Base-by-base conservation (phyloP, 2,113 vertebrate genomes). In the Pholis gunnellus region DNA sequence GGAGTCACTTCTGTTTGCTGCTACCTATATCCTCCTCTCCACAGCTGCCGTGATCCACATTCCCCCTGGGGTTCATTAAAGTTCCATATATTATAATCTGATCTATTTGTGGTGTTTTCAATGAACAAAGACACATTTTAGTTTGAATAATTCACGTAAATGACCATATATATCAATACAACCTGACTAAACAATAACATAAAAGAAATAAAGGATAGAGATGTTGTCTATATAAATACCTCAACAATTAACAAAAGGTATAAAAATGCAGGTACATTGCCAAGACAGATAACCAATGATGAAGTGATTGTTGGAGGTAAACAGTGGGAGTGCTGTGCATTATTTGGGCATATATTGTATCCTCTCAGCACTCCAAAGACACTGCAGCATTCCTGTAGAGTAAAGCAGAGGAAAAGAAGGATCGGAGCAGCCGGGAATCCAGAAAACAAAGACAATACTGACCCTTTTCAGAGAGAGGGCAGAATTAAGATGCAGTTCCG, bases 21-120 rank as follows among this genome's bases (percentile, higher is more conserved):
- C n/a, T n/a, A n/a, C n/a, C n/a, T 85, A 44, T 61, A 84, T 78
- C 70, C 56, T 80, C 22, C 72, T 81, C 76, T 82, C 78, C 44
- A 46, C 72, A 38, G 82, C 85, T 83, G 70, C 81, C 48, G 44
- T 92, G 87, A 90, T 85, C 89, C 78, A 91, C 86, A 91, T 94
- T 90, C 76, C 91, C 87, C 73, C 20, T 48, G 87, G 86, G 88
- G 84, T 84, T 90, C 86, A 91, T 93, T 90, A 92, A 94, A 92
- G 59, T 91, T 91, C 90, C 46, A 89, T 84, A 59, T 81, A 66
- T 87, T 88, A 78, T 81, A 85, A 89, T 78, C 56, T 65, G 57
- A 66, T 88, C 78, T 86, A 86, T 90, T 87, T 87, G 78, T 85
- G 79, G 66, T 78, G 78, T 69, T 73, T 87, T 91, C 64, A 68